phyloP scores from a whole-genome alignment of 2,888 invertebrate genomes.

The Campoplex nolae region DNA sequence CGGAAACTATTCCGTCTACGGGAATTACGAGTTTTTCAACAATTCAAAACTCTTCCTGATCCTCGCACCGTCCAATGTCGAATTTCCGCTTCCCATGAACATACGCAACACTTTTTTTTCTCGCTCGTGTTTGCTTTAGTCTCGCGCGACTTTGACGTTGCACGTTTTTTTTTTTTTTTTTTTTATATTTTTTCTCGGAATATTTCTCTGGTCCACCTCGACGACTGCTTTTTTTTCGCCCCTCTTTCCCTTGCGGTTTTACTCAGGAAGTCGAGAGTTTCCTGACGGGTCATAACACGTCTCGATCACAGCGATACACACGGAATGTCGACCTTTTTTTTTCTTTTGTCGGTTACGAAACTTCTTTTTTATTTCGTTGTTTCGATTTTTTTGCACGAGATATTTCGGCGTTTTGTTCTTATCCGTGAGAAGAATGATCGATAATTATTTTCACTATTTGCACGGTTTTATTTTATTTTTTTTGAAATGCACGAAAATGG shows the following conservation, averaged over 20 bases:
- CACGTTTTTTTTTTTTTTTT: neutral
- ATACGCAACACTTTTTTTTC: slow-evolving; percentile 30
- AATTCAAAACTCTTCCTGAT: slow-evolving; percentile 54
- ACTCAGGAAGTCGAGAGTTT: slow-evolving; percentile 54
- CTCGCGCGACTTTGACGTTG: neutral
- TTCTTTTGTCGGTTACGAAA: slow-evolving; percentile 20
- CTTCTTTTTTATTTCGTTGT: slow-evolving; percentile 31
- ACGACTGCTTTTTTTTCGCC: neutral
- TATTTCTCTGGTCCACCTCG: slow-evolving; percentile 33
- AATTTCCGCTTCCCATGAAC: slow-evolving; percentile 51
- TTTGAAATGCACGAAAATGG: neutral
- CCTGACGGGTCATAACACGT: slow-evolving; percentile 43
- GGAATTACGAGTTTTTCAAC: slow-evolving; percentile 40
- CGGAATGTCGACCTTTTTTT: slow-evolving; percentile 44
- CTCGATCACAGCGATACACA: slow-evolving; percentile 37
- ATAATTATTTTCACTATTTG: neutral
- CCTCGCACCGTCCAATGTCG: neutral
- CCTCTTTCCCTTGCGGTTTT: slow-evolving; percentile 37
- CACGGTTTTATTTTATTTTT: neutral
- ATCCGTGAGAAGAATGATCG: neutral
- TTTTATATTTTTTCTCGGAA: neutral
- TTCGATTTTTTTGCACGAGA: neutral
- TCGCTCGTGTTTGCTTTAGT: slow-evolving; percentile 30
- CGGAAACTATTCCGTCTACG: neutral
- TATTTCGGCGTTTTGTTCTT: neutral